Evolutionary conservation across 2,113 vertebrate genomes (phyloP).

Genomic region (Gymnogyps californianus): DNA sequence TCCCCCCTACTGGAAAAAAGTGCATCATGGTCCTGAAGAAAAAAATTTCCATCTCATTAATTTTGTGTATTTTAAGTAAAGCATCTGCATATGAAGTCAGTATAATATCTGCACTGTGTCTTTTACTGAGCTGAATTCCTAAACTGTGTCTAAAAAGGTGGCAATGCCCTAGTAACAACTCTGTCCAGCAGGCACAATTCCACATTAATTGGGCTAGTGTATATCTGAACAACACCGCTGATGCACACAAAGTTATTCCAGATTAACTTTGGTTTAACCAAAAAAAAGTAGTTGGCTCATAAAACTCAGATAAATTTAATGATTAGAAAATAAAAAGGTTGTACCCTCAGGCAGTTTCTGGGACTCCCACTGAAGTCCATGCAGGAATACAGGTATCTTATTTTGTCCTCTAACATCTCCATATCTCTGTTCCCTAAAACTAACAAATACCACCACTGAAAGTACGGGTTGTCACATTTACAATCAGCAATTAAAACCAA

Average conservation of each 20-base stretch:
- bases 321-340: background rate
- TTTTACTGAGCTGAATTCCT: background rate
- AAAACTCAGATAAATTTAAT: background rate
- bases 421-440: background rate
- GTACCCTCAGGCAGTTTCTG: background rate
- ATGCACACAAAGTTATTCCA: background rate
- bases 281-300: background rate
- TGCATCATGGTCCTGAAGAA: background rate
- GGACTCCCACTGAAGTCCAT: background rate
- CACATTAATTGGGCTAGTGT: background rate
- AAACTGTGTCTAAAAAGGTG: background rate
- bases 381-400: background rate
- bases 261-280: background rate
- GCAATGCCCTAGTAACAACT: background rate
- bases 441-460: background rate
- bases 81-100: background rate
- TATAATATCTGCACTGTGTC: background rate
- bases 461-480: conserved; percentile 28
- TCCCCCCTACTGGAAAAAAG: background rate
- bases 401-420: background rate
- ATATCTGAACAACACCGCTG: background rate
- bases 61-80: background rate
- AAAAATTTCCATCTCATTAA: background rate
- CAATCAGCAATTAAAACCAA: conserved; percentile 8
- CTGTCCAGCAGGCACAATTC: background rate